Evolutionary conservation across 2,113 vertebrate species (phyloP).

Genomic region (Dolichotis patagonum): DNA sequence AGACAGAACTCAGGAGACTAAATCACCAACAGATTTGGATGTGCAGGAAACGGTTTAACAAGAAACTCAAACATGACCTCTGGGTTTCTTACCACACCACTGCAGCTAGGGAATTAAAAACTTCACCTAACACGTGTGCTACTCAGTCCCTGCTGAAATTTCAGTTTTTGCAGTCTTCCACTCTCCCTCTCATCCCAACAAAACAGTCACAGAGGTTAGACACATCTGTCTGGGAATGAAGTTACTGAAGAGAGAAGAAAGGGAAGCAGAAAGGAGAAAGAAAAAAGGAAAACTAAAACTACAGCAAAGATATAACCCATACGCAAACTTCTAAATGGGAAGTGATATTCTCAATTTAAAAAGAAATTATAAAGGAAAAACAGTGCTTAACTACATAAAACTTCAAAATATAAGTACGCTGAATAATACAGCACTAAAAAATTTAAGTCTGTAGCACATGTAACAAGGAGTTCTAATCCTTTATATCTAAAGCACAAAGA

Average conservation of each 20-base stretch:
- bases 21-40: neutral
- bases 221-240: neutral
- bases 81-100: neutral
- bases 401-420: neutral
- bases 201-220: neutral
- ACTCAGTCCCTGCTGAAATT: neutral
- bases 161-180: neutral
- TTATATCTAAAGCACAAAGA: slow-evolving; percentile 20
- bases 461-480: neutral
- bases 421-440: neutral
- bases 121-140: neutral
- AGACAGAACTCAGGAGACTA: neutral
- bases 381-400: neutral
- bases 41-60: neutral
- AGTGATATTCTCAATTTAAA: neutral
- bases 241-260: neutral
- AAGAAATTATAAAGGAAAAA: slow-evolving; percentile 7
- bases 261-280: rapidly evolving
- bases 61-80: neutral
- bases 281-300: neutral
- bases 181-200: neutral
- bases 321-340: neutral
- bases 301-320: neutral
- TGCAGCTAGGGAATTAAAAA: neutral
- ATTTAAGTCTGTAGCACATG: neutral